Conservation (phyloP, 2,888 invertebrate species). For the Rhimphoctona megacephalus region DNA sequence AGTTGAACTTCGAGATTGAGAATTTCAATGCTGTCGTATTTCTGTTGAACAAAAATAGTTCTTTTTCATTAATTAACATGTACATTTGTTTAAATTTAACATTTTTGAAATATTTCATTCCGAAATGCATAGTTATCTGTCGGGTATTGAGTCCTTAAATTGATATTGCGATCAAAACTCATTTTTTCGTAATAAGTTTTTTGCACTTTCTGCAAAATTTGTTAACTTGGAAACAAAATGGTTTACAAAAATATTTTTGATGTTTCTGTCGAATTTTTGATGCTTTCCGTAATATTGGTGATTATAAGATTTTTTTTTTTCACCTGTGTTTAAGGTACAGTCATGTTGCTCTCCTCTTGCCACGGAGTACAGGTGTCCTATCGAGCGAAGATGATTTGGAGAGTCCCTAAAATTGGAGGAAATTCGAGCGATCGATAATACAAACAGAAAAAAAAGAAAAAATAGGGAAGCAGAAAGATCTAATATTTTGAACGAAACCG, state of each 20-base stretch:
- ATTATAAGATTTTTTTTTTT: too few relatives aligned
- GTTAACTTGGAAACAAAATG: background rate
- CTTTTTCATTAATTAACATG: too few relatives aligned
- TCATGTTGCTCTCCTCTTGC: conserved; percentile 81
- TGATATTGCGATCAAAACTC: background rate
- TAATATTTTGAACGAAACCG: conserved; percentile 58
- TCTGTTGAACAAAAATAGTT: too few relatives aligned
- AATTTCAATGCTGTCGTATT: too few relatives aligned
- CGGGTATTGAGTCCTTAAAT: background rate
- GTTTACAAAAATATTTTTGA: background rate
- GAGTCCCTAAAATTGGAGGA: conserved; percentile 73
- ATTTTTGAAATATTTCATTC: too few relatives aligned
- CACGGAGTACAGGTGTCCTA: conserved; percentile 79
- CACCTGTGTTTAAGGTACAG: conserved; percentile 76
- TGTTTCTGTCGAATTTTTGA: background rate
- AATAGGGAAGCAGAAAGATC: conserved; percentile 8
- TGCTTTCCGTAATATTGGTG: background rate
- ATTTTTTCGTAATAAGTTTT: background rate
- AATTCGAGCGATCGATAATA: background rate
- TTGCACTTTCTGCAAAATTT: background rate
- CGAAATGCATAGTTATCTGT: too few relatives aligned
- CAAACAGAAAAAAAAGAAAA: background rate
- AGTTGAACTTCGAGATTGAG: too few relatives aligned
- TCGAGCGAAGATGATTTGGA: conserved; percentile 81
- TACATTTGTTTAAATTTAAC: too few relatives aligned